Evolutionary conservation across 1,140 invertebrate species (phyloP).

Genomic region (Drosophila pseudoobscura): DNA sequence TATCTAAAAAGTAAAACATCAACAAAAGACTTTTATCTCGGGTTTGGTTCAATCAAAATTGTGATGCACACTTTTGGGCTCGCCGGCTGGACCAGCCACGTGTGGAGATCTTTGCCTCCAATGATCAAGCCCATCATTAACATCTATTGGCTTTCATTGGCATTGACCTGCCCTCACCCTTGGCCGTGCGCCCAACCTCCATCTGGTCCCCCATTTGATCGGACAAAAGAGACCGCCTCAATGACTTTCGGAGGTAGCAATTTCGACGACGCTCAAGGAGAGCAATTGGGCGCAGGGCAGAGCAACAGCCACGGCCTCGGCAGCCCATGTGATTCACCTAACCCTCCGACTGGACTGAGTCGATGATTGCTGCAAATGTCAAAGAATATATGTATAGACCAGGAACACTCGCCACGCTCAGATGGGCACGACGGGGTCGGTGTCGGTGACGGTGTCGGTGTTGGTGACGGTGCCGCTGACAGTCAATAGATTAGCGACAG

Average conservation of each 20-base stretch:
- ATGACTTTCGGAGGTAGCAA: constrained; percentile 20
- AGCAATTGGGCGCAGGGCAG: constrained; percentile 13
- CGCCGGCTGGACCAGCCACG: background rate
- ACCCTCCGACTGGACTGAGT: constrained; percentile 1
- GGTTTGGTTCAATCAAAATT: background rate
- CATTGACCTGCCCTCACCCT: constrained; percentile 30
- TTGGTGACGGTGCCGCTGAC: constrained; percentile 20
- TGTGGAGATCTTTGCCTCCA: background rate
- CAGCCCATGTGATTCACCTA: background rate
- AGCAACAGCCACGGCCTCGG: constrained; percentile 1
- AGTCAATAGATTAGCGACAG: constrained; percentile 46
- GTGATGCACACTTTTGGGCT: too few relatives aligned
- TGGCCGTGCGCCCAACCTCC: background rate
- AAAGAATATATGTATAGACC: constrained; percentile 21
- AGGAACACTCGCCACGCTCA: constrained; percentile 32
- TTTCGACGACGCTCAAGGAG: constrained; percentile 5
- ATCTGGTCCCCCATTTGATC: constrained; percentile 34
- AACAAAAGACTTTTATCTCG: constrained; percentile 2
- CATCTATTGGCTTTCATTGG: constrained; percentile 36
- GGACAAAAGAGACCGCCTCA: constrained; percentile 46
- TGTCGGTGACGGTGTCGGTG: constrained; percentile 15
- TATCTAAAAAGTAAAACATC: constrained; percentile 69
- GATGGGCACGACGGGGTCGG: background rate
- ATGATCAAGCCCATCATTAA: constrained; percentile 19
- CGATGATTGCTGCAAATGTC: constrained; percentile 26